A percentile compares a stretch with the other conserved stretches of the same genome.
phyloP scores from a whole-genome alignment of 2,888 invertebrate species.

The Empis livida region DNA sequence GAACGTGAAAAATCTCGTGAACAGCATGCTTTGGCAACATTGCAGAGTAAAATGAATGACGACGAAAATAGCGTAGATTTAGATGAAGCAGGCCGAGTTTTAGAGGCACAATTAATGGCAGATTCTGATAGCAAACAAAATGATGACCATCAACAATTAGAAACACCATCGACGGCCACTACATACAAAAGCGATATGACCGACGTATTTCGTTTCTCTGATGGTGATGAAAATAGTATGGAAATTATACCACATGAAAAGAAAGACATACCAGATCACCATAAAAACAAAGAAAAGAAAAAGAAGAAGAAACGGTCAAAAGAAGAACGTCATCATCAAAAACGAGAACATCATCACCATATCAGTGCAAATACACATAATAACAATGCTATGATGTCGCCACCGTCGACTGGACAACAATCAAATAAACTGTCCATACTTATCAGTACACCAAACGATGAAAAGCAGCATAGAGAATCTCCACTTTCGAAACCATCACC shows the following conservation, averaged over 20 bases:
- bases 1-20: slow-evolving; percentile 43
- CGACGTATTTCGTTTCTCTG: slow-evolving; percentile 47
- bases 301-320: slow-evolving; percentile 75
- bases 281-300: slow-evolving; percentile 62
- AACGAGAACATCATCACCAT: slow-evolving; percentile 50
- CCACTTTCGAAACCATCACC: slow-evolving; percentile 40
- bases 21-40: slow-evolving; percentile 20
- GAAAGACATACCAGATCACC: slow-evolving; percentile 36
- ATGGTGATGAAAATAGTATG: slow-evolving; percentile 42
- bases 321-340: slow-evolving; percentile 59
- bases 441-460: slow-evolving; percentile 15
- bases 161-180: slow-evolving; percentile 30
- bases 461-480: slow-evolving; percentile 27
- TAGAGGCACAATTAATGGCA: slow-evolving; percentile 67
- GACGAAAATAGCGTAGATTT: slow-evolving; percentile 72
- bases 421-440: slow-evolving; percentile 11
- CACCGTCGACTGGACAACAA: slow-evolving; percentile 17
- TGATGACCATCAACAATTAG: slow-evolving; percentile 27
- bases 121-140: slow-evolving; percentile 43
- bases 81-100: slow-evolving; percentile 67
- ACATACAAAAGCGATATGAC: slow-evolving; percentile 35
- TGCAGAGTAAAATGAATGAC: slow-evolving; percentile 18
- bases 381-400: slow-evolving; percentile 18
- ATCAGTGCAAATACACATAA: slow-evolving; percentile 13
- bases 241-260: slow-evolving; percentile 33